Evolutionary conservation across 2,113 vertebrate species (phyloP), one percentile per base, ranked within the genome.

Genomic region (Rutilus rutilus): DNA sequence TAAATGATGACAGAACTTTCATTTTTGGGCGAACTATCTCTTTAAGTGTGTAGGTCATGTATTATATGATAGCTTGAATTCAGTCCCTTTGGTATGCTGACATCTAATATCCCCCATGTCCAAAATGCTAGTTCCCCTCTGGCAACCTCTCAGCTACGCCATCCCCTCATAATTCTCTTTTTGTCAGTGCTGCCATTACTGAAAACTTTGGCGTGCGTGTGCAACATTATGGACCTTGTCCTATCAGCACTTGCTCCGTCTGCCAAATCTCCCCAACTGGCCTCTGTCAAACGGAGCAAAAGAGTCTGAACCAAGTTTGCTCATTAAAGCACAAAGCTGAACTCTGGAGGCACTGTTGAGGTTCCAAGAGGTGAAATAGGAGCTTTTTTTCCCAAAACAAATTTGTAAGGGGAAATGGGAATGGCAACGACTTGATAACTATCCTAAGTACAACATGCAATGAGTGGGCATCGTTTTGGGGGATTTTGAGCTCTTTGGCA

Each of bases 321-420:
- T 91, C 91, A 93, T 93, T 88, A 93, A 94, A 91, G 90, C 11
- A 21, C 83, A 82, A 85, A 65, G 45, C 36, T 65, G 62, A 83
- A 84, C 87, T 85, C 86, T 71, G 60, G 89, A 86, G 89, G 89
- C 88, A 83, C 87, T 79, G 79, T 87, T 90, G 88, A 88, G 88
- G 78, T 88, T 91, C 90, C 60, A 85, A 90, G 90, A 91, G 88
- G 57, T 7, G 93, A 93, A 93, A 95, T 90, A 69, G 14, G 87
- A 94, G 89, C 86, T 87, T 0, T 21, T 92, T 17, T 88, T 90
- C 92, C 75, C 87, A 90, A 93, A 93, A 94, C 93, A 94, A 92
- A 93, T 93, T 91, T 90, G 93, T 89, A 86, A 59, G 65, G 52
- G 82, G 57, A 81, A 71, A 67, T 42, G 23, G 78, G 21, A 82